These are phyloP conservation scores for Australoheros facetus DNA, from an alignment of 2,797 vertebrate species.

Conservation along the genomic window DNA sequence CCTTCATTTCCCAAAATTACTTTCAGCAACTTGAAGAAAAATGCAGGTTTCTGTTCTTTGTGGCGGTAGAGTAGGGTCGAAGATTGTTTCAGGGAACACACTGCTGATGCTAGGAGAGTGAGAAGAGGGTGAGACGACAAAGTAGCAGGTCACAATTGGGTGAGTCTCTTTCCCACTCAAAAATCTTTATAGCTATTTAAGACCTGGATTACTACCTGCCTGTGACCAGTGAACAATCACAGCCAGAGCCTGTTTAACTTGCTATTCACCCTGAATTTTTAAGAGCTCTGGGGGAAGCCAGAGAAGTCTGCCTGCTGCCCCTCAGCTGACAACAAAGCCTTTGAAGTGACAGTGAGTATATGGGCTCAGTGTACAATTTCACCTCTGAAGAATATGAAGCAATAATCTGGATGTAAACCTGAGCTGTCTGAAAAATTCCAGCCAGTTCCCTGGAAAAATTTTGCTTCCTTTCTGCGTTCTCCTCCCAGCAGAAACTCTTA, in stretches of 20 bases:
- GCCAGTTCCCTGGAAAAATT: background rate
- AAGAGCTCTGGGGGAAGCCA: slow-evolving; percentile 12
- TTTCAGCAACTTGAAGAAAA: background rate
- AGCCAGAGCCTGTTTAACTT: slow-evolving; percentile 31
- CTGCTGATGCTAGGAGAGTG: background rate
- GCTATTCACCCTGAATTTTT: slow-evolving; percentile 25
- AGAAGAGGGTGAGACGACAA: background rate
- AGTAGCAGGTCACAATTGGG: background rate
- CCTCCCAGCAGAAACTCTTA: background rate
- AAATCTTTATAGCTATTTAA: slow-evolving; percentile 26
- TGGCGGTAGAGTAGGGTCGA: background rate
- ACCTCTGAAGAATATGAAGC: slow-evolving; percentile 29
- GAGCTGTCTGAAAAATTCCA: slow-evolving; percentile 29
- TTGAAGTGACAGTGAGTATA: slow-evolving; percentile 30
- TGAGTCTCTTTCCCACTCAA: slow-evolving; percentile 13
- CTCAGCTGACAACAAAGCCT: slow-evolving; percentile 22
- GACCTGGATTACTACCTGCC: slow-evolving; percentile 7
- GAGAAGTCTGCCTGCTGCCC: slow-evolving; percentile 3
- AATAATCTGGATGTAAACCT: slow-evolving; percentile 48
- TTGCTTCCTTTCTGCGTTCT: slow-evolving; percentile 3
- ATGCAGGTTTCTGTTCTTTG: accelerated
- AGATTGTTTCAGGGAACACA: background rate
- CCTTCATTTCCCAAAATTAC: background rate
- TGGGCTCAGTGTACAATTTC: slow-evolving; percentile 19
- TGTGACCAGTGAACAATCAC: slow-evolving; percentile 44